phyloP scores from a whole-genome alignment of 2,113 vertebrate species.

The Microcebus murinus region DNA sequence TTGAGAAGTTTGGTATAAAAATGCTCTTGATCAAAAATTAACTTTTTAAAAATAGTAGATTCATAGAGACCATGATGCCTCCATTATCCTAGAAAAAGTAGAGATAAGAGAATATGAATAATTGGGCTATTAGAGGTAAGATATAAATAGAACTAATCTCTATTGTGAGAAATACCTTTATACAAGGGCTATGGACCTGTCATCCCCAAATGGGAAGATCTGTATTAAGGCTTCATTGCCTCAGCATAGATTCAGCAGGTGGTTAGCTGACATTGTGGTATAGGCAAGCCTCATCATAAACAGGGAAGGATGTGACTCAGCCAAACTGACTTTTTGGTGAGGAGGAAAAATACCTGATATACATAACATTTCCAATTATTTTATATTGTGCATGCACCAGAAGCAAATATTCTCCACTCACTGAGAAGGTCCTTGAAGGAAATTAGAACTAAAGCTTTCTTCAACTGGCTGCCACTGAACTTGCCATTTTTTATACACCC shows the following conservation, averaged over 20 bases:
- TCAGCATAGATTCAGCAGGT: background rate
- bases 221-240: background rate
- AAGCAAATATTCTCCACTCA: background rate
- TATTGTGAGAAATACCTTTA: background rate
- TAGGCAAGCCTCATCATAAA: background rate
- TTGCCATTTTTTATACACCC: background rate
- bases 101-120: background rate
- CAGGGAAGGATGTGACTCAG: background rate
- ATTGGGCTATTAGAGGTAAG: background rate
- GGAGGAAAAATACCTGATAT: background rate
- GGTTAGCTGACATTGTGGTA: no score
- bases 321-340: background rate
- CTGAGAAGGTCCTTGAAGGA: background rate
- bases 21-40: background rate
- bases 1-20: background rate
- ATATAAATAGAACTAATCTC: background rate
- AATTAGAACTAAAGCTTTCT: background rate
- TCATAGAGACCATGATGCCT: background rate
- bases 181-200: background rate
- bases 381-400: background rate
- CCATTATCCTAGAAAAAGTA: conserved; percentile 24
- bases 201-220: no score
- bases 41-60: background rate
- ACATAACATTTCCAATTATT: background rate
- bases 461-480: background rate